Evolutionary conservation across 1,140 invertebrate species (phyloP), one percentile per base, ranked within the genome.

Genomic region (Vanessa atalanta): DNA sequence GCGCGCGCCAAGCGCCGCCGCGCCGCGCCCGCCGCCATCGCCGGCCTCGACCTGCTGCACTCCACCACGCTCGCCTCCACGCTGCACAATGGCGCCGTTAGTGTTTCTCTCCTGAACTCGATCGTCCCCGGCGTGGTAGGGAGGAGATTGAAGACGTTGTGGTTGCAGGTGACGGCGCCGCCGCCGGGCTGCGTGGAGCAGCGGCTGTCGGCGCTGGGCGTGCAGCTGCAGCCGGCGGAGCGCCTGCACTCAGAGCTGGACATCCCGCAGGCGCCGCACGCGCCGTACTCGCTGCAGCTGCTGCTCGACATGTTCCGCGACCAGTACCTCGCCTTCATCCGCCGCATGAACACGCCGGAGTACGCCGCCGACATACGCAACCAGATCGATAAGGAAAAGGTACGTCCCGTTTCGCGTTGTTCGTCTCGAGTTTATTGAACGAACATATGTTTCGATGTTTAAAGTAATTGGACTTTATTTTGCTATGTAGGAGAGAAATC

Each of bases 181-280:
- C 97, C 97, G 16, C 97, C 97, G 15, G 97, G 97, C 55, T 98
- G 97, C 82, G 96, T 98, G 55, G 97, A 98, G 88, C 97, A 98
- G 88, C 97, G 97, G 80, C 91, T 98, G 53, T 97, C 97, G 12
- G 95, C 95, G 16, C 89, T 97, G 48, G 95, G 95, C 67, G 93
- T 94, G 79, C 93, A 93, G 81, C 93, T 92, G 63, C 89, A 95
- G 75, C 92, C 94, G 76, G 90, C 94, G 11, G 94, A 94, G 31
- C 94, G 95, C 57, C 93, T 96, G 67, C 97, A 98, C 86, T 95
- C 96, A 73, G 97, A 98, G 93, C 91, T 97, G 78, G 96, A 96
- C 78, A 97, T 97, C 87, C 96, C 96, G 48, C 91, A 94, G 55
- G 95, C 96, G 76, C 96, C 96, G 43, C 93, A 94, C 79, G 97